phyloP scores from a whole-genome alignment of 2,888 invertebrate species.

The Neoaliturus tenellus region DNA sequence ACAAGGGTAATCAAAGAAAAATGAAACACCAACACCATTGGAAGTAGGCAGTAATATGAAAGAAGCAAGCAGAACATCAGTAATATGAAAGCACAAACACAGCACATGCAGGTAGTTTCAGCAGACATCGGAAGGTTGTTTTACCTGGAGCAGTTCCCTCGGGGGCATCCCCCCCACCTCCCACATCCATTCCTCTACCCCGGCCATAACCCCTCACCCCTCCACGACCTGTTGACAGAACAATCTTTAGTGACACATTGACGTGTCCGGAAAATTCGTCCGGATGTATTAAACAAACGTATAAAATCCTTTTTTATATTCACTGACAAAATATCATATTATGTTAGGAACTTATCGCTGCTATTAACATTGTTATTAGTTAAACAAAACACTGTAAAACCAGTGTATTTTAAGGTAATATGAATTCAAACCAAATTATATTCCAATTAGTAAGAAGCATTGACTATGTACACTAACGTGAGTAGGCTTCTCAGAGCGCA shows the following conservation, averaged over 20 bases:
- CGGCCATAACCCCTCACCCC: background rate
- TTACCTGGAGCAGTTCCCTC: background rate
- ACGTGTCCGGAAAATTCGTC: no score
- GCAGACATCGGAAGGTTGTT: background rate
- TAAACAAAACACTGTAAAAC: background rate
- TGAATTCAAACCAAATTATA: no score
- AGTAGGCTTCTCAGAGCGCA: no score
- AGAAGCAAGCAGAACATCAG: background rate
- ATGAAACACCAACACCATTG: background rate
- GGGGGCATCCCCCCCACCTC: background rate
- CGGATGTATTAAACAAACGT: background rate
- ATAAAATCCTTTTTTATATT: no score
- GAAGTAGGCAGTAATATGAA: background rate
- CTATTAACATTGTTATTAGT: background rate
- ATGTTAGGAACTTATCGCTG: no score
- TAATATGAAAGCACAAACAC: background rate
- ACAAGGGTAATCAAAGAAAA: background rate
- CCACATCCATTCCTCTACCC: background rate
- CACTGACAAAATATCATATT: background rate
- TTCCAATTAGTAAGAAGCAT: no score
- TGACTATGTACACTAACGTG: no score
- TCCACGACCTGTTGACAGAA: background rate
- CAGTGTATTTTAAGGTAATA: background rate
- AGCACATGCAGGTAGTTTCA: background rate
- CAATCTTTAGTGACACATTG: background rate